Evolutionary conservation across 35 echinoderm and acorn worm genomes (phyloP).

Genomic region (Ophioderma brevispina): DNA sequence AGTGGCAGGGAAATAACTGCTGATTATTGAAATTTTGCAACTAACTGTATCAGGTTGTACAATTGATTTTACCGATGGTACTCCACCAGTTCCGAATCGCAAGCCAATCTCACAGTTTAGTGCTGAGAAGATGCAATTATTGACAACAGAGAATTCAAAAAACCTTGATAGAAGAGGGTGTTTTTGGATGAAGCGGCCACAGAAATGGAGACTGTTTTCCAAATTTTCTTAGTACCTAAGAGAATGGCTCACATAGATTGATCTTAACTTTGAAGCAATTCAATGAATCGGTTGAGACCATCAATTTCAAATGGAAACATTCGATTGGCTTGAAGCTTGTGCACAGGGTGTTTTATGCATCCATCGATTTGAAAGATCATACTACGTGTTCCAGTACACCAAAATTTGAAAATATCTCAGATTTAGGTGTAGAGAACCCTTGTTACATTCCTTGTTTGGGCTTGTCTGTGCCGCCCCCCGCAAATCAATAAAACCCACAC

Average conservation of each 20-base stretch:
- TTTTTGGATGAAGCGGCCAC: not conserved
- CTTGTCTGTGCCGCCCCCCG: conserved; percentile 32
- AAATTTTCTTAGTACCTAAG: not conserved
- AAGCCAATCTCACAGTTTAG: not conserved
- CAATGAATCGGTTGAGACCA: conserved; percentile 24
- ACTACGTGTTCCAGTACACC: conserved; percentile 33
- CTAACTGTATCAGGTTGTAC: no score
- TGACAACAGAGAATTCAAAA: not conserved
- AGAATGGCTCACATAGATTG: conserved; percentile 24
- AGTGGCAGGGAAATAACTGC: no score
- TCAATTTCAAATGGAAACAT: conserved; percentile 57
- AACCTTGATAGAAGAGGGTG: not conserved
- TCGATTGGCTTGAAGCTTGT: conserved; percentile 8
- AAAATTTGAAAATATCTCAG: conserved; percentile 16
- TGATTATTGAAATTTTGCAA: no score
- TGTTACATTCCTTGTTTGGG: conserved; percentile 50
- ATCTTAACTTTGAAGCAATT: conserved; percentile 40
- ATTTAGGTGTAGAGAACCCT: not conserved
- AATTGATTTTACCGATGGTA: no score
- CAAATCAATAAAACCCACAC: conserved; percentile 43
- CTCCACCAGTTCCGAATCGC: no score
- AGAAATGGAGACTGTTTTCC: not conserved
- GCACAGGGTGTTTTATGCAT: conserved; percentile 12
- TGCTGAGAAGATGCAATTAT: not conserved
- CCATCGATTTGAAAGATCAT: conserved; percentile 55